A percentile compares a stretch with the other conserved stretches of the same genome.
Conservation (phyloP, 2,797 vertebrate species). For the Poecile montanus region DNA sequence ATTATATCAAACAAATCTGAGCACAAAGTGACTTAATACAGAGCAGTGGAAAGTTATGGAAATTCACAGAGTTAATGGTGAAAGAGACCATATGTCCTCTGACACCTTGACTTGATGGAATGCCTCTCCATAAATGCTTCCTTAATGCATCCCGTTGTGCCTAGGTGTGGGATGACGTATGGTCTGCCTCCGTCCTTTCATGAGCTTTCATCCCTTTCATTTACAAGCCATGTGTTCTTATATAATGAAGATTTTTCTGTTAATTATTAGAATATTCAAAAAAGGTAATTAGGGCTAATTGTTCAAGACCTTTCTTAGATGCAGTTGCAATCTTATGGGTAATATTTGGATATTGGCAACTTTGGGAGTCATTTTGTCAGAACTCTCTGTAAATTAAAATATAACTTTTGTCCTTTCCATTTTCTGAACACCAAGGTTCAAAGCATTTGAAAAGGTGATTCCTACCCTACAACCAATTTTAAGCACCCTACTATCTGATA, state of each 20-base stretch:
- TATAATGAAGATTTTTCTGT: slow-evolving; percentile 50
- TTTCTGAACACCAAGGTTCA: slow-evolving; percentile 23
- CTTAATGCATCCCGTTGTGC: slow-evolving; percentile 43
- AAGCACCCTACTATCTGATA: slow-evolving; percentile 31
- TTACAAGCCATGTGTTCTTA: slow-evolving; percentile 28
- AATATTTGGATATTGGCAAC: not conserved
- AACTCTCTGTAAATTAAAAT: slow-evolving; percentile 5
- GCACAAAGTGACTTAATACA: not conserved
- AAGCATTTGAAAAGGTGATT: slow-evolving; percentile 22
- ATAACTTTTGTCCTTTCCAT: not conserved
- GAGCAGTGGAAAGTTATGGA: slow-evolving; percentile 52
- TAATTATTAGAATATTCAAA: slow-evolving; percentile 36
- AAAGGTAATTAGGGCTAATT: slow-evolving; percentile 37
- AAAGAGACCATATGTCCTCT: slow-evolving; percentile 53
- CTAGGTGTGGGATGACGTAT: slow-evolving; percentile 58
- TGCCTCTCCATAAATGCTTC: slow-evolving; percentile 65
- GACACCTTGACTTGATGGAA: slow-evolving; percentile 48
- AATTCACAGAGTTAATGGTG: slow-evolving; percentile 45
- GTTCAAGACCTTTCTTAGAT: slow-evolving; percentile 19
- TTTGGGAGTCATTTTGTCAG: not conserved
- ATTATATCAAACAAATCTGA: not conserved
- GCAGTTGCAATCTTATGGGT: not conserved
- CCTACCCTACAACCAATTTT: slow-evolving; percentile 6
- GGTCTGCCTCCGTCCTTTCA: slow-evolving; percentile 11
- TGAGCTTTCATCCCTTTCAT: slow-evolving; percentile 55